Evolutionary conservation across 2,888 invertebrate species (phyloP), one percentile per base, ranked within the genome.

Genomic region (Lasioglossum villosulum): DNA sequence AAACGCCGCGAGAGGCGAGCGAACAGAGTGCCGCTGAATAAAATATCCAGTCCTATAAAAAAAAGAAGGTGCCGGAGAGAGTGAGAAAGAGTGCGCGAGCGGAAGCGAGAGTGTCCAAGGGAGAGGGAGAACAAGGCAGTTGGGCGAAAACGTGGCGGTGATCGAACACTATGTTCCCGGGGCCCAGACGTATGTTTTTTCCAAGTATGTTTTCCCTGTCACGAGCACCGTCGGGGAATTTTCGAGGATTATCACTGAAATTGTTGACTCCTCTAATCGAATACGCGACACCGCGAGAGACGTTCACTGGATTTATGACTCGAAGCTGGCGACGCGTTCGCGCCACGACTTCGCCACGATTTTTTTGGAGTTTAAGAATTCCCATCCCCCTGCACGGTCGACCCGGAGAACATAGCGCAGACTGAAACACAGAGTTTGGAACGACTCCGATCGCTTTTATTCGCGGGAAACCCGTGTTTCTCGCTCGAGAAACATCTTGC

Each of bases 11-110:
- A 87, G 87, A 85, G 82, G 66, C 79, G 78, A 56, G 84, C 82
- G 48, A 68, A 80, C 75, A 79, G 86, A 90, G 89, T 87, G 86
- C 87, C 86, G 89, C 78, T 89, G 89, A 91, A 89, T 90, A 88
- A 90, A 90, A 91, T 91, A 90, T 90, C 81, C 81, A 34, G 70
- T 75, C 78, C 66, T 83, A 78, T 63, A n/a, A n/a, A 70, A 75
- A 75, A 79, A 59, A 19, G 66, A 34, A 66, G 34, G 66, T 19
- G 66, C 8, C 30, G 34, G 30, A 63, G 59, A 59, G 59, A 34
- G 66, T 34, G 59, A 59, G 59, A 59, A 59, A 27, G 14, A 27
- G 37, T 23, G 34, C 19, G 52, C 10, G 10, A 0, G 23, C 2
- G 19, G 34, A 66, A 52, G 19, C 16, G 8, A 10, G 39, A 63